These are phyloP conservation scores for Ranitomeya variabilis DNA, from an alignment of 2,113 vertebrate genomes.

Conservation along the genomic window DNA sequence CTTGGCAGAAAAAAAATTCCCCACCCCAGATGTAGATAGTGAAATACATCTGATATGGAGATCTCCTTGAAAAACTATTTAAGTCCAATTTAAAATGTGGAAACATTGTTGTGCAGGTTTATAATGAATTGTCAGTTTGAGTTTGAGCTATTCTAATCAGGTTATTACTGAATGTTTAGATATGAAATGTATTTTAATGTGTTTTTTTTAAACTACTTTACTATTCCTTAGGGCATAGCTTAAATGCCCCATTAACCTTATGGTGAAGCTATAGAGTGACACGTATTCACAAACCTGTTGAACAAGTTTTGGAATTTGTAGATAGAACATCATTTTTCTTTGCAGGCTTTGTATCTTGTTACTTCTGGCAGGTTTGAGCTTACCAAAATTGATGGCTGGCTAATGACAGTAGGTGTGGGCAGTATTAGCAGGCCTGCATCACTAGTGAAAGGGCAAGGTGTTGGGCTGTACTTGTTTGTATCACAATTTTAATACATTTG, in stretches of 20 bases:
- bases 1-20: no score
- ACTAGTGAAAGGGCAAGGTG: background rate
- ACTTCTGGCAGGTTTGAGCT: background rate
- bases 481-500: background rate
- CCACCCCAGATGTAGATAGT: no score
- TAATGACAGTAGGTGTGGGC: background rate
- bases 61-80: no score
- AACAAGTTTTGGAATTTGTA: constrained; percentile 23
- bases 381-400: constrained; percentile 10
- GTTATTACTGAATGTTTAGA: no score
- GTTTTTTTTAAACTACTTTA: background rate
- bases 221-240: background rate
- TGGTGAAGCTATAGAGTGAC: no score
- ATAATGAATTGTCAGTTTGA: no score
- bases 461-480: background rate
- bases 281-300: constrained; percentile 20
- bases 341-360: constrained; percentile 14
- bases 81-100: no score
- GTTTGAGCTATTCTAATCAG: no score
- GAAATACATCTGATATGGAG: no score
- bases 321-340: background rate
- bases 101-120: no score
- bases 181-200: no score
- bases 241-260: background rate
- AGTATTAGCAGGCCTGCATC: background rate